These are phyloP conservation scores for Caenorhabditis sp. DNA, from an alignment of 2,888 invertebrate species.

Conservation along the genomic window DNA sequence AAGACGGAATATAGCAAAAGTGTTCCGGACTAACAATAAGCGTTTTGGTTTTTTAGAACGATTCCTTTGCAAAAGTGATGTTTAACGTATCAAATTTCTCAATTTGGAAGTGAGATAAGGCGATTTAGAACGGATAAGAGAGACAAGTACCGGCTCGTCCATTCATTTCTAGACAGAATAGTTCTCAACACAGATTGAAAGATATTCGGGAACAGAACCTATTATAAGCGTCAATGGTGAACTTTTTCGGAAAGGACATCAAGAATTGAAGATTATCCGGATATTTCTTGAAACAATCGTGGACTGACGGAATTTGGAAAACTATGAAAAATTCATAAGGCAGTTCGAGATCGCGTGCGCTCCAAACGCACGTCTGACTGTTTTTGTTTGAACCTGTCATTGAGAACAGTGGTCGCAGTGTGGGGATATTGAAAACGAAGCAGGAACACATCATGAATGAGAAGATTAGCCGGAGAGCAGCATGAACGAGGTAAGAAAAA, in stretches of 20 bases:
- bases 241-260: no score
- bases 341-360: neutral
- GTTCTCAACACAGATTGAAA: no score
- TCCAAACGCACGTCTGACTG: neutral
- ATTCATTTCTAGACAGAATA: slow-evolving; percentile 1
- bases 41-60: neutral
- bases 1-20: neutral
- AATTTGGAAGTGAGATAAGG: neutral
- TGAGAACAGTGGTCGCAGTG: neutral
- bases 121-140: neutral
- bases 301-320: neutral
- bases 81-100: neutral
- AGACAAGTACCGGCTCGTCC: neutral
- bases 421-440: neutral
- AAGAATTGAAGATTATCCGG: no score
- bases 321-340: neutral
- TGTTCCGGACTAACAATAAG: neutral
- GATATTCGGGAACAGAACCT: no score
- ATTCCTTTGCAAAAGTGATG: neutral
- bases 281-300: no score
- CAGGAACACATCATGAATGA: slow-evolving; percentile 9
- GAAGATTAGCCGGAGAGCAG: slow-evolving; percentile 6
- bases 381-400: neutral
- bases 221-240: no score
- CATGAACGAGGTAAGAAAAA: slow-evolving; percentile 2